Conservation (phyloP, 1,140 invertebrate genomes). For the Drosophila nannoptera region DNA sequence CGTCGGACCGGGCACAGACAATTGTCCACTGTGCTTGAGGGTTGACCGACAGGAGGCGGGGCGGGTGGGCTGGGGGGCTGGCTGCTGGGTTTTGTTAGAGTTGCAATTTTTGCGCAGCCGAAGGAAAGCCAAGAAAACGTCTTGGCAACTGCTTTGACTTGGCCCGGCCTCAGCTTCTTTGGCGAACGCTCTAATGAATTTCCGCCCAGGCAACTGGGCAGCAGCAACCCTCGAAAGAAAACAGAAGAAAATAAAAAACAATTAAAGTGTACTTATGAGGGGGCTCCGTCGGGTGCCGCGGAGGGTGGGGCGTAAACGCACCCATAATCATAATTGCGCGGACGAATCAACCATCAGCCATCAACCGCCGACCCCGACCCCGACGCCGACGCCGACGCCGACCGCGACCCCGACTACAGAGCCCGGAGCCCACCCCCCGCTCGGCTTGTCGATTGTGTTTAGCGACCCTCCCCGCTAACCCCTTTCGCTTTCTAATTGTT, state of each 20-base stretch:
- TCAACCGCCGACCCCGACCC: too few relatives aligned
- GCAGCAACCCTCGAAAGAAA: conserved; percentile 46
- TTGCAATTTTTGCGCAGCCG: conserved; percentile 68
- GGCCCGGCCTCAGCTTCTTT: conserved; percentile 36
- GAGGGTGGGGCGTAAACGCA: conserved; percentile 34
- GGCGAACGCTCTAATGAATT: conserved; percentile 71
- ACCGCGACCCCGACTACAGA: too few relatives aligned
- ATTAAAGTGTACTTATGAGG: conserved; percentile 55
- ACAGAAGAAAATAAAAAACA: conserved; percentile 47
- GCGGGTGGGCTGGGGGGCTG: background rate
- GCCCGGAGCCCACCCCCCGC: background rate
- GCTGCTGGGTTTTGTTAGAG: conserved; percentile 31
- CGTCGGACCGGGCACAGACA: conserved; percentile 56
- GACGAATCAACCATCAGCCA: background rate
- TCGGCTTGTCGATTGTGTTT: conserved; percentile 56
- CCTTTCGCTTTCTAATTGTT: conserved; percentile 54
- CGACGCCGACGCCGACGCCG: too few relatives aligned
- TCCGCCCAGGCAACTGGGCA: conserved; percentile 69
- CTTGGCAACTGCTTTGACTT: conserved; percentile 71
- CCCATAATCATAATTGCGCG: conserved; percentile 73
- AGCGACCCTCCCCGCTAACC: background rate
- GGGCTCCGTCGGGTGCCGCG: conserved; percentile 8
- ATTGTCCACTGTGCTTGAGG: conserved; percentile 46
- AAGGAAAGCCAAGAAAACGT: conserved; percentile 69
- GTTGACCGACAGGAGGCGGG: background rate